Percentiles rank a stretch among this genome's conserved stretches.
Conservation (phyloP, 2,113 vertebrate genomes). For the Cromileptes altivelis region DNA sequence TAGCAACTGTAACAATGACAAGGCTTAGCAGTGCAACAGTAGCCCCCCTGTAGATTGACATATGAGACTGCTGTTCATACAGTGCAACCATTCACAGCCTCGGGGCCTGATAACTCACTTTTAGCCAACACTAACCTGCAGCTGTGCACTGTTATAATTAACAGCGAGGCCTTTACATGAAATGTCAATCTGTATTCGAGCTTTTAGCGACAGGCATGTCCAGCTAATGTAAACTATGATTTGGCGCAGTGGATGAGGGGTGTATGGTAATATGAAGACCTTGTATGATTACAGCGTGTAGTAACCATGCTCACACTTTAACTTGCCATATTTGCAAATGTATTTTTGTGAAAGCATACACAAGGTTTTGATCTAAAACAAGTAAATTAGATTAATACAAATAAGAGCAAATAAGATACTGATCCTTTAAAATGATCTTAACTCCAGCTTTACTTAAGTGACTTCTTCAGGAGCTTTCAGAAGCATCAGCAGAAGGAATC, state of each 20-base stretch:
- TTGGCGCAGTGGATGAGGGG: background rate
- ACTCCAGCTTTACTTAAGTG: background rate
- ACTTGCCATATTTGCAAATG: background rate
- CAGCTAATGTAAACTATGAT: constrained; percentile 38
- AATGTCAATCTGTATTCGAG: constrained; percentile 62
- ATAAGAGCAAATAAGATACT: background rate
- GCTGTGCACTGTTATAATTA: constrained; percentile 76
- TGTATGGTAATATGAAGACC: constrained; percentile 12
- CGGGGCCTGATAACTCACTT: constrained; percentile 56
- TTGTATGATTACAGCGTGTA: background rate
- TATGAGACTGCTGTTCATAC: constrained; percentile 67
- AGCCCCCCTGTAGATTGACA: constrained; percentile 70
- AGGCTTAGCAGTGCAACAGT: constrained; percentile 72
- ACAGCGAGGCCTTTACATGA: constrained; percentile 66
- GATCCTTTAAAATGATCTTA: background rate
- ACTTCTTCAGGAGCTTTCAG: background rate
- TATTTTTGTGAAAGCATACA: background rate
- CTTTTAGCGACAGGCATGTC: constrained; percentile 40
- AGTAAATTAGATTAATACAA: background rate
- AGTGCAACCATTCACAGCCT: constrained; percentile 70
- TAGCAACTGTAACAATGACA: constrained; percentile 84
- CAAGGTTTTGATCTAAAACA: background rate
- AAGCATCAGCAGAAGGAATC: background rate
- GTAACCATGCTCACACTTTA: background rate
- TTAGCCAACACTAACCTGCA: constrained; percentile 72